A percentile compares a stretch with the other conserved stretches of the same genome.
Conservation (phyloP, 1,140 invertebrate genomes). For the Ooceraea biroi region DNA sequence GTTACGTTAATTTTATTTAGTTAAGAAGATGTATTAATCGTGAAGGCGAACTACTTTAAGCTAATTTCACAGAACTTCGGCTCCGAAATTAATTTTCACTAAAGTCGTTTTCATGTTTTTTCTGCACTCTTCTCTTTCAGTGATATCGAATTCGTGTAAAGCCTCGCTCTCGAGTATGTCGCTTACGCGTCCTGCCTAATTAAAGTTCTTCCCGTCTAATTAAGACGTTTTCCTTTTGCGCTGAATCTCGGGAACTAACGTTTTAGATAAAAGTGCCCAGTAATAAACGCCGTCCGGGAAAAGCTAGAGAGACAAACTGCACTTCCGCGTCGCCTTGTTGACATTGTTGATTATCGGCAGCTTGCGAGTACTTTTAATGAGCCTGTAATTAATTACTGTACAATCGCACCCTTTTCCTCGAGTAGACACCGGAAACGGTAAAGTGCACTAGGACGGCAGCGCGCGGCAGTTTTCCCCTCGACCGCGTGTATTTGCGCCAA, state of each 20-base stretch:
- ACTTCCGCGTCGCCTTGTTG: conserved; percentile 36
- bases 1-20: neutral
- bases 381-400: conserved; percentile 70
- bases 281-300: conserved; percentile 21
- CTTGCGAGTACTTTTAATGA: conserved; percentile 67
- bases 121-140: neutral
- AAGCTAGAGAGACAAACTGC: neutral
- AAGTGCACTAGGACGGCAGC: conserved; percentile 12
- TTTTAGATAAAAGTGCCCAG: conserved; percentile 43
- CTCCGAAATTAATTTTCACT: no score
- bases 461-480: neutral
- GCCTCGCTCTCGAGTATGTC: conserved; percentile 25
- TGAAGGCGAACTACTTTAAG: no score
- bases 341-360: conserved; percentile 55
- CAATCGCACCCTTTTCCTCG: conserved; percentile 3
- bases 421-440: neutral
- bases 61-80: no score
- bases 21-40: neutral
- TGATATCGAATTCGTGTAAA: conserved; percentile 26
- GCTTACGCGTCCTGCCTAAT: conserved; percentile 39
- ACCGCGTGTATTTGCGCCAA: neutral
- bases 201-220: conserved; percentile 53
- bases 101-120: neutral
- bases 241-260: conserved; percentile 13
- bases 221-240: conserved; percentile 31